Percentiles rank a stretch among this genome's conserved stretches.
Conservation (phyloP, 2,797 vertebrate genomes). For the Crenuchus spilurus region DNA sequence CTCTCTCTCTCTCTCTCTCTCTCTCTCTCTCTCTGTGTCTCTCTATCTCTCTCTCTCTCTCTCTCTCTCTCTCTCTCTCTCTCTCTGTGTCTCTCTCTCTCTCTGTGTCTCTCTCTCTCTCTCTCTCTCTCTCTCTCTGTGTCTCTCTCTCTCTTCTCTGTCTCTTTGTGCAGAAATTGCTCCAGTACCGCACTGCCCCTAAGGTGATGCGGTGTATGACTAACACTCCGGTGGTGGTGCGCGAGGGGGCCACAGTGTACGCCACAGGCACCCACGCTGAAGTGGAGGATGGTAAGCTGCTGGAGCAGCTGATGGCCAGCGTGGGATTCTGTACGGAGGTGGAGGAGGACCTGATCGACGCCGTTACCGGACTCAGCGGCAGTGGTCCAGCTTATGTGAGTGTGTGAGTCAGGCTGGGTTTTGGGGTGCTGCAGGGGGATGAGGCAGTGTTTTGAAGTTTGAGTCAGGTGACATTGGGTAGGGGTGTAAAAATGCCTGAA, state of each 20-base stretch:
- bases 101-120: background rate
- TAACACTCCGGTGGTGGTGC: slow-evolving; percentile 87
- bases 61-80: background rate
- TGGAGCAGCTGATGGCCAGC: slow-evolving; percentile 83
- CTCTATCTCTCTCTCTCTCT: background rate
- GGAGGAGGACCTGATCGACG: slow-evolving; percentile 90
- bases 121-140: background rate
- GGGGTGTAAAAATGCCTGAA: background rate
- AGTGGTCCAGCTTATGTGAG: slow-evolving; percentile 95
- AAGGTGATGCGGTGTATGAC: slow-evolving; percentile 90
- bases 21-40: background rate
- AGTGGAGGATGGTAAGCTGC: slow-evolving; percentile 77
- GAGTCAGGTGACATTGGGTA: background rate
- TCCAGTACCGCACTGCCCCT: slow-evolving; percentile 75
- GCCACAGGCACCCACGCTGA: slow-evolving; percentile 83
- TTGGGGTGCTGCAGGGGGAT: background rate
- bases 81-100: background rate
- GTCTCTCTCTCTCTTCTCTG: background rate
- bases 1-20: background rate
- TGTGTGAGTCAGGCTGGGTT: slow-evolving; percentile 62
- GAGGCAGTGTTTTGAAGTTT: slow-evolving; percentile 2
- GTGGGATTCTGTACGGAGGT: slow-evolving; percentile 85
- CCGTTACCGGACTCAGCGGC: slow-evolving; percentile 94
- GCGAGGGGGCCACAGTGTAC: slow-evolving; percentile 86
- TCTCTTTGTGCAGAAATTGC: slow-evolving; percentile 79